These are phyloP conservation scores for Latrodectus hesperus DNA, from an alignment of 2,888 invertebrate genomes.

Conservation along the genomic window DNA sequence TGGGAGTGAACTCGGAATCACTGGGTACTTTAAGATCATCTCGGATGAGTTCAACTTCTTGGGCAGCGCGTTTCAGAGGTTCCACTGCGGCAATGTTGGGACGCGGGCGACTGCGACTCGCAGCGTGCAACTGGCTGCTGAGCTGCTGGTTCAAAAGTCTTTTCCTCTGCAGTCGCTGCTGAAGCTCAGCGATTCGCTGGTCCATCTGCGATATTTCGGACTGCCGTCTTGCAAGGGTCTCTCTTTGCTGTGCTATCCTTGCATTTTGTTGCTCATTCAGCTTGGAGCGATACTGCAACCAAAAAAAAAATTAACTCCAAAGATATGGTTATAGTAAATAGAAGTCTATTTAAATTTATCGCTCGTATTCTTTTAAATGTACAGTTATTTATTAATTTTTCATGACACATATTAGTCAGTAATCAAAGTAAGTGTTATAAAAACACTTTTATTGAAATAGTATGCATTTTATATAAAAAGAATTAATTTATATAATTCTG, in stretches of 20 bases:
- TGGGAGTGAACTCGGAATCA: slow-evolving; percentile 63
- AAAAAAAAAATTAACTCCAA: background rate
- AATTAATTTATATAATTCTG: too few relatives aligned
- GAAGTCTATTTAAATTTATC: too few relatives aligned
- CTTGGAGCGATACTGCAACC: slow-evolving; percentile 91
- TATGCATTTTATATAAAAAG: too few relatives aligned
- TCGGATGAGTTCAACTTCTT: slow-evolving; percentile 56
- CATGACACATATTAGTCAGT: too few relatives aligned
- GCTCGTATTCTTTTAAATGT: too few relatives aligned
- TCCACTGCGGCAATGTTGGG: slow-evolving; percentile 75
- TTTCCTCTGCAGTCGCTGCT: slow-evolving; percentile 91
- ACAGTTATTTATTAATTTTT: too few relatives aligned
- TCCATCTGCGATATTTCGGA: slow-evolving; percentile 95
- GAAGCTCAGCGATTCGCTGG: slow-evolving; percentile 93
- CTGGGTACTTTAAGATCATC: slow-evolving; percentile 64
- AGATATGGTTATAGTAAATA: too few relatives aligned
- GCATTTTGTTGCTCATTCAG: slow-evolving; percentile 95
- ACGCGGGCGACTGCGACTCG: slow-evolving; percentile 60
- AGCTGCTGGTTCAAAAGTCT: slow-evolving; percentile 87
- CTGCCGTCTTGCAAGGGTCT: slow-evolving; percentile 89
- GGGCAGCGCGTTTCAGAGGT: slow-evolving; percentile 73
- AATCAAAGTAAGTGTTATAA: too few relatives aligned
- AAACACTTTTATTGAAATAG: too few relatives aligned
- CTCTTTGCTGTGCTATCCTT: slow-evolving; percentile 89
- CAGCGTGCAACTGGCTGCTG: slow-evolving; percentile 77